Evolutionary conservation across 1,140 invertebrate genomes (phyloP), one percentile per base, ranked within the genome.

Genomic region (Ptiloglossa arizonensis): DNA sequence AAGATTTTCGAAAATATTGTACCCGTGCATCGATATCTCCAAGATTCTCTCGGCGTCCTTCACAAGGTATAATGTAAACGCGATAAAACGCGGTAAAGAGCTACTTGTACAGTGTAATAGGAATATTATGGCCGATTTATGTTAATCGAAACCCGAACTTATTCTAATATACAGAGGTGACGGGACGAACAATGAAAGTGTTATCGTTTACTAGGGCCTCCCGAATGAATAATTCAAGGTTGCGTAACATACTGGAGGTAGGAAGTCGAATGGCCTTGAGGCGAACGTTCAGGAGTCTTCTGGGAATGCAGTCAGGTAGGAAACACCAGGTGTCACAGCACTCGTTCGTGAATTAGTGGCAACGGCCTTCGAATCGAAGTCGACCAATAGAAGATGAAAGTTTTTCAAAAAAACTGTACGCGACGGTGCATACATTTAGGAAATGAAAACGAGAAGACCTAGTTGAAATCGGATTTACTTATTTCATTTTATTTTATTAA

Each of bases 201-300:
- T 77, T 77, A 71, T 77, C 75, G 57, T 62, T 63, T n/a, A 41
- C 68, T 19, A 24, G 19, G 11, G 38, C n/a, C 57, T 52, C 24
- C 13, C 46, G 15, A 56, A 77, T 77, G 75, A 77, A 77, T 77
- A 77, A 77, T 77, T 71, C 67, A 70, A 27, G 50, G 54, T 77
- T 77, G 57, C 60, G 68, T 52, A 77, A 77, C 48, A 71, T 44
- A 54, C 67, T 67, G 64, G 64, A 19, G 74, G 62, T 62, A 74
- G 82, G 79, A 81, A 81, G 74, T 81, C 79, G 38, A 41, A 50
- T 79, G 80, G 70, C 82, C 82, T 83, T 83, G 64, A 52, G 46
- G 54, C 22, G 24, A 63, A 62, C 75, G 67, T 46, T 70, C 54
- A 63, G 68, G 52, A 38, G 67, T 63, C 68, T 77, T 63, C 68